These are phyloP conservation scores for Nothura maculosa DNA, from an alignment of 2,797 vertebrate genomes.

Conservation along the genomic window DNA sequence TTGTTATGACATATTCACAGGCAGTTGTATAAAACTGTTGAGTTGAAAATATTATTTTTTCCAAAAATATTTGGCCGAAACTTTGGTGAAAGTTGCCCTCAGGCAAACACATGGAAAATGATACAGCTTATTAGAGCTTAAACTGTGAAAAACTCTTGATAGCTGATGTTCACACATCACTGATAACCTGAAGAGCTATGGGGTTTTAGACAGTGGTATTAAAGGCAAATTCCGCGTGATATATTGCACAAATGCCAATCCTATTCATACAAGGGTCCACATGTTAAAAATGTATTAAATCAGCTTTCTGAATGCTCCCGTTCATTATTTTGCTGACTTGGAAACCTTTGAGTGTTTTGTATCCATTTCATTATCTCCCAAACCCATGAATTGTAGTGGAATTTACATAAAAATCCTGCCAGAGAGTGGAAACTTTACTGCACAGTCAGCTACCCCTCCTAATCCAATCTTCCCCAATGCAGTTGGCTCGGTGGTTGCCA, in stretches of 20 bases:
- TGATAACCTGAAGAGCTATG: constrained; percentile 68
- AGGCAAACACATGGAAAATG: constrained; percentile 64
- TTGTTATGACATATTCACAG: neutral
- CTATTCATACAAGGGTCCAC: constrained; percentile 77
- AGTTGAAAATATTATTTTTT: constrained; percentile 47
- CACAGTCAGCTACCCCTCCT: constrained; percentile 87
- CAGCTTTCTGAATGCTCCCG: constrained; percentile 74
- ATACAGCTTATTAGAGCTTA: constrained; percentile 67
- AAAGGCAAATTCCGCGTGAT: constrained; percentile 67
- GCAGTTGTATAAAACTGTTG: constrained; percentile 1
- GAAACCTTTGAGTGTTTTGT: constrained; percentile 86
- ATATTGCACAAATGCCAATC: constrained; percentile 75
- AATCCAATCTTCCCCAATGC: constrained; percentile 93
- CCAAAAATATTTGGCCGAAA: constrained; percentile 17
- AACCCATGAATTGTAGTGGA: constrained; percentile 87
- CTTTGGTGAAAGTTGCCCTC: constrained; percentile 45
- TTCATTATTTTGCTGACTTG: constrained; percentile 90
- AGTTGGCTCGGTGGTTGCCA: constrained; percentile 84
- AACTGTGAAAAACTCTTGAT: constrained; percentile 73
- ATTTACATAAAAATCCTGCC: constrained; percentile 94
- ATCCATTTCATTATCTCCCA: constrained; percentile 87
- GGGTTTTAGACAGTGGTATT: constrained; percentile 72
- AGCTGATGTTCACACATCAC: constrained; percentile 70
- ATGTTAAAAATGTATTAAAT: constrained; percentile 75
- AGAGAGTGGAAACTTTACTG: constrained; percentile 84